Evolutionary conservation across 2,797 vertebrate genomes (phyloP), one percentile per base, ranked within the genome.

Genomic region (Crocodylus rhombifer): DNA sequence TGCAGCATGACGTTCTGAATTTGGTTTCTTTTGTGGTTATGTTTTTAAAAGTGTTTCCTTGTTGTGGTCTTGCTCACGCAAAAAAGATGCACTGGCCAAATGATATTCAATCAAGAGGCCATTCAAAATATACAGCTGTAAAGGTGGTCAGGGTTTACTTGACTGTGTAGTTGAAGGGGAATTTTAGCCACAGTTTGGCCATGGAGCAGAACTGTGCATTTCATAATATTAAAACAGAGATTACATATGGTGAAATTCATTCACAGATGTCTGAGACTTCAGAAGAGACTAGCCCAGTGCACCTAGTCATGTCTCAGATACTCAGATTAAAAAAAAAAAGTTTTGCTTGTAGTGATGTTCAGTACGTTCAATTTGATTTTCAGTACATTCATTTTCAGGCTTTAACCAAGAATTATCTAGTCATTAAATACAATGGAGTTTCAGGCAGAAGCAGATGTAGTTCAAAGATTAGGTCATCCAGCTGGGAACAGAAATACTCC

Each of bases 21-120:
- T 71, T 30, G 30, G 12, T 33, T 26, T 1, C 2, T 16, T 30
- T 12, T 56, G 51, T 67, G 15, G 42, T 21, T 1, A 0, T 64
- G 30, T 42, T 16, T 5, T 1, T 25, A 30, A 51, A 11, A 69
- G 21, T 18, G 17, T 60, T 4, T 4, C 17, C 36, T 23, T 0
- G 60, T 20, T 60, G 61, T 69, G 57, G 25, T 25, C 42, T 23
- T 42, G 67, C 67, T 23, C 11, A 36, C 10, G 67, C 33, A 71
- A 62, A 62, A 67, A 4, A 58, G n/a, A 42, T 28, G 33, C 23
- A 71, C 69, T 15, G 61, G 65, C 65, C 56, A 55, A 5, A 51
- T 33, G 12, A 33, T 2, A 0, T 26, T 25, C 36, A 62, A 0
- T 28, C 1, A 3, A 17, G 80, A 51, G 2, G 1, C 30, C 77